Percentiles rank a stretch among this genome's conserved stretches.
phyloP scores from a whole-genome alignment of 1,140 invertebrate genomes.

The Pectinophora gossypiella region DNA sequence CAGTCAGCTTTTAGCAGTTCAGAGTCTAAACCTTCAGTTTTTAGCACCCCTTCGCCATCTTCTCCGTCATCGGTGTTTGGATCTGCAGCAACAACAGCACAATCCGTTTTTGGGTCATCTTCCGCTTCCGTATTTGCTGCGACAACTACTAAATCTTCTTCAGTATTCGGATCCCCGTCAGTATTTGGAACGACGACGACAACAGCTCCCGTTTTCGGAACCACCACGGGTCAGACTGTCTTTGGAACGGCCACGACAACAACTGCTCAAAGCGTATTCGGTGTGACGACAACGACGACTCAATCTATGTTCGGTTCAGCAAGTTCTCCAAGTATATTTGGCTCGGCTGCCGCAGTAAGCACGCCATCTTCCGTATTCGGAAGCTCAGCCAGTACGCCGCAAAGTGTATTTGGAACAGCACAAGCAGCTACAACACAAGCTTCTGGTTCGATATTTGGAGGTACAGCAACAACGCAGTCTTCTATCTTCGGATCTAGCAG shows the following conservation, averaged over 20 bases:
- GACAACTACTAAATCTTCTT: slow-evolving; percentile 12
- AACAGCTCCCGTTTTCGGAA: slow-evolving; percentile 6
- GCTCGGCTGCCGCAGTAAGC: slow-evolving; percentile 13
- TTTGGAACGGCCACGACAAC: slow-evolving; percentile 8
- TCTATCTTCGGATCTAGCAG: slow-evolving; percentile 12
- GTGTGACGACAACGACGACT: slow-evolving; percentile 5
- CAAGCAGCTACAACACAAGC: slow-evolving; percentile 13
- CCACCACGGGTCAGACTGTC: neutral
- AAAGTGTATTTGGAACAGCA: neutral
- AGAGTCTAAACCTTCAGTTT: slow-evolving; percentile 17
- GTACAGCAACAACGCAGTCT: slow-evolving; percentile 12
- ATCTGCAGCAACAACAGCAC: slow-evolving; percentile 9
- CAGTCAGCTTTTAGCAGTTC: slow-evolving; percentile 15
- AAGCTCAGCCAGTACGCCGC: neutral
- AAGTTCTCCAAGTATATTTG: slow-evolving; percentile 19
- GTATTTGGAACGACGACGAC: slow-evolving; percentile 19
- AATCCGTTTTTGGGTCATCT: slow-evolving; percentile 8
- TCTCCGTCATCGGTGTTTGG: slow-evolving; percentile 12
- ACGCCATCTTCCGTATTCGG: slow-evolving; percentile 11
- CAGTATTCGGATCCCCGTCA: slow-evolving; percentile 12
- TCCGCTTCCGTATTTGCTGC: slow-evolving; percentile 19
- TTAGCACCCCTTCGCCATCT: slow-evolving; percentile 13
- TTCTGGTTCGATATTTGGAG: slow-evolving; percentile 19
- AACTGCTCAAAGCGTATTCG: slow-evolving; percentile 11
- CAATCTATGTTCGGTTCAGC: slow-evolving; percentile 13